A percentile compares a stretch with the other conserved stretches of the same genome.
phyloP scores from a whole-genome alignment of 2,797 vertebrate genomes.

The Gymnodraco acuticeps region DNA sequence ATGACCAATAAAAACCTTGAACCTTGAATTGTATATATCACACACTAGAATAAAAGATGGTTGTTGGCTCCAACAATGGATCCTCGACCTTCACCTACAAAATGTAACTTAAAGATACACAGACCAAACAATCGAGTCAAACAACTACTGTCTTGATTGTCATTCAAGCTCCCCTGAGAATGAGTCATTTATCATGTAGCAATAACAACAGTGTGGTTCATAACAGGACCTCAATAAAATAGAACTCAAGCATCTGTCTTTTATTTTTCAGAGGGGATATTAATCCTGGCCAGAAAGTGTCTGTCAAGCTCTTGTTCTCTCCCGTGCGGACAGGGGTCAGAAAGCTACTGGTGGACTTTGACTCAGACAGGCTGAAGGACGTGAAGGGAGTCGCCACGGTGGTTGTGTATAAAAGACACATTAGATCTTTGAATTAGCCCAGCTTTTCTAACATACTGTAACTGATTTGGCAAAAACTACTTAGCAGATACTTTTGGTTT shows the following conservation, averaged over 20 bases:
- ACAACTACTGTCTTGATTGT: background rate
- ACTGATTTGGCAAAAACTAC: too few relatives aligned
- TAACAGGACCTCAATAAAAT: background rate
- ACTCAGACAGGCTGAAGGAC: conserved; percentile 82
- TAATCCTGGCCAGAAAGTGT: conserved; percentile 74
- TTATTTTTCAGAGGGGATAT: conserved; percentile 69
- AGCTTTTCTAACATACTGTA: too few relatives aligned
- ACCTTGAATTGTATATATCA: background rate
- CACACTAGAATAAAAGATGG: background rate
- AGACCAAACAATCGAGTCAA: background rate
- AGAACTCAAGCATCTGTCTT: background rate
- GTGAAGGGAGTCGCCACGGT: conserved; percentile 83
- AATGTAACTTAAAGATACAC: too few relatives aligned
- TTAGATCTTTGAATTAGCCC: too few relatives aligned
- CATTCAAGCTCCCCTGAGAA: background rate
- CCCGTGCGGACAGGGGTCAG: conserved; percentile 78
- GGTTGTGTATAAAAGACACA: conserved; percentile 57
- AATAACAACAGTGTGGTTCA: background rate
- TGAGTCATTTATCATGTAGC: background rate
- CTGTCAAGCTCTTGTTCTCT: conserved; percentile 72
- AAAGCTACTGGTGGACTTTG: conserved; percentile 85
- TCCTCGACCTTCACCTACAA: too few relatives aligned
- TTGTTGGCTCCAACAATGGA: background rate
- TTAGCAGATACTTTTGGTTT: too few relatives aligned
- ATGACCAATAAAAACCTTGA: too few relatives aligned